Conservation (phyloP, 2,888 invertebrate species). For the Parnassius apollo region DNA sequence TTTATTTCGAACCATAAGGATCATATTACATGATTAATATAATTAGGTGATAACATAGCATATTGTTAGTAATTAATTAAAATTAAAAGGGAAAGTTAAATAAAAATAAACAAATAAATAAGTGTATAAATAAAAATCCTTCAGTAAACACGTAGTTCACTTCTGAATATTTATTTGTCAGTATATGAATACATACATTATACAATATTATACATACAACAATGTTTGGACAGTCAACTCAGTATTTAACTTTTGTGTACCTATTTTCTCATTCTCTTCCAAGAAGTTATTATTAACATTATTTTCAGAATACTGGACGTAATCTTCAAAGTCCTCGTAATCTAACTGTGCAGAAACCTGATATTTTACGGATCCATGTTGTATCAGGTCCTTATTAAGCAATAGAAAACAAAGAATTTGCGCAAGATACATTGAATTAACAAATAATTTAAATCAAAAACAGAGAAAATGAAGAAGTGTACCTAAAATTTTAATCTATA, state of each 20-base stretch:
- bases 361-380: not conserved
- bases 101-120: too few species aligned
- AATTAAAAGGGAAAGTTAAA: too few species aligned
- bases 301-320: not conserved
- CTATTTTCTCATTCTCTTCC: slow-evolving; percentile 8
- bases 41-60: too few species aligned
- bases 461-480: not conserved
- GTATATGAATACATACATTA: too few species aligned
- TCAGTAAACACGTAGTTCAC: too few species aligned
- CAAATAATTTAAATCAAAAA: slow-evolving; percentile 6
- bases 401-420: slow-evolving; percentile 17
- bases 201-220: too few species aligned
- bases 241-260: not conserved
- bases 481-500: slow-evolving; percentile 10
- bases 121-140: too few species aligned
- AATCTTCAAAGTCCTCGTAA: slow-evolving; percentile 6
- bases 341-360: not conserved
- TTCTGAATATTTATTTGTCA: too few species aligned
- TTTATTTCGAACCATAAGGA: too few species aligned
- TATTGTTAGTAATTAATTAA: too few species aligned
- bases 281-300: slow-evolving; percentile 5
- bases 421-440: slow-evolving; percentile 7
- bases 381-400: not conserved
- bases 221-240: too few species aligned
- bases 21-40: too few species aligned